Evolutionary conservation across 2,113 vertebrate species (phyloP), one percentile per base, ranked within the genome.

Genomic region (Lota lota): DNA sequence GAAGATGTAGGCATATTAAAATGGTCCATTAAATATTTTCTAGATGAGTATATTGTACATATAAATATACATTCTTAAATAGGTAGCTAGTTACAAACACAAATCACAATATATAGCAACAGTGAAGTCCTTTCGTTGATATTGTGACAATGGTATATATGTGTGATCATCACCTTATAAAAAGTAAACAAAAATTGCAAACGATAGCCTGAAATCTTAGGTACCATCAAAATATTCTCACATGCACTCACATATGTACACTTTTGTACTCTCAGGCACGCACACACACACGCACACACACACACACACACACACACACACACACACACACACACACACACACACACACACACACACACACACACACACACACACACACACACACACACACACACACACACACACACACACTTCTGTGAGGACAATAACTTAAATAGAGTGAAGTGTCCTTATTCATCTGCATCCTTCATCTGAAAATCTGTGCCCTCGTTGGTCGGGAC

Each of bases 21-120:
- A 84, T 18, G 64, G 83, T 88, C 79, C 76, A 77, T 79, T 83
- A 87, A 80, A 87, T 85, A 87, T 76, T 81, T 81, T 86, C 70
- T 84, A 81, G 61, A 82, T 89, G 82, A 82, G 78, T 88, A 88
- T 87, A 89, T 84, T 69, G 72, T 83, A 88, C 88, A 85, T 88
- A 88, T 78, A 87, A 91, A 86, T 89, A 85, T 88, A 89, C 88
- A 90, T 91, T 89, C 85, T 87, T 87, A 85, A 84, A 87, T 85
- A 89, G 83, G 83, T 88, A 78, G 83, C 77, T 88, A 86, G 83
- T 87, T 86, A 85, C 78, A 83, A 85, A 90, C 85, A 88, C 86
- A 87, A 77, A 85, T 77, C 88, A 89, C 88, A 79, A 85, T 88
- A 84, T 79, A 78, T 80, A 83, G 70, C 77, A 72, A 82, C 76